Conservation (phyloP, 2,888 invertebrate genomes). For the Plagodis dolabraria region DNA sequence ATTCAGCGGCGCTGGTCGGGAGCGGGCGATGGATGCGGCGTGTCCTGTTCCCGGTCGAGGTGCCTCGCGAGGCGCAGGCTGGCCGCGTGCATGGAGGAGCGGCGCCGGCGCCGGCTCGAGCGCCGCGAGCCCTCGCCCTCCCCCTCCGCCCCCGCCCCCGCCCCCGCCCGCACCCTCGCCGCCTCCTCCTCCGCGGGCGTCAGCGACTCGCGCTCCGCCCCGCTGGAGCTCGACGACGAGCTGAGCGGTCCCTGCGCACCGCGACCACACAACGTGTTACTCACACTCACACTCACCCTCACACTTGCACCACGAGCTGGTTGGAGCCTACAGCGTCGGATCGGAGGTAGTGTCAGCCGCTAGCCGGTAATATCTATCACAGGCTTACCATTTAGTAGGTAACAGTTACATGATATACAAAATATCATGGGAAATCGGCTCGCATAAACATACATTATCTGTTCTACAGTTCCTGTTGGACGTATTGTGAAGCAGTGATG, state of each 20-base stretch:
- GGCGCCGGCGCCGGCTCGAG: conserved; percentile 49
- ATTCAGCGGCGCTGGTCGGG: neutral
- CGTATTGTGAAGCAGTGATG: no score
- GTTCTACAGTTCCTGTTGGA: no score
- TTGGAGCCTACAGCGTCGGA: no score
- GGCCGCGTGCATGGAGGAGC: conserved; percentile 72
- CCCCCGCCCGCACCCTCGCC: conserved; percentile 24
- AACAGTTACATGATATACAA: no score
- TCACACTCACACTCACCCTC: no score
- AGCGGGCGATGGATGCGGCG: conserved; percentile 22
- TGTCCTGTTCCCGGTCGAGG: conserved; percentile 38
- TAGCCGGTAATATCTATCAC: no score
- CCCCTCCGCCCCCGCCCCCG: conserved; percentile 25
- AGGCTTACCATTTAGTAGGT: no score
- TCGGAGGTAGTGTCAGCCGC: no score
- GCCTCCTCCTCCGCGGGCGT: conserved; percentile 25
- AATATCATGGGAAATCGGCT: no score
- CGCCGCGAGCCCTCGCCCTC: conserved; percentile 29
- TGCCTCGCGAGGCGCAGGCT: conserved; percentile 66
- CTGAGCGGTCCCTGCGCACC: conserved; percentile 52
- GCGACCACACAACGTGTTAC: neutral
- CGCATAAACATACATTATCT: no score
- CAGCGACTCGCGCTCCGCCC: conserved; percentile 16
- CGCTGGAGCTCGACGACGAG: conserved; percentile 42
- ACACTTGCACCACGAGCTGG: no score